Conservation (phyloP, 2,113 vertebrate genomes). For the Neolamprologus cancellatus region DNA sequence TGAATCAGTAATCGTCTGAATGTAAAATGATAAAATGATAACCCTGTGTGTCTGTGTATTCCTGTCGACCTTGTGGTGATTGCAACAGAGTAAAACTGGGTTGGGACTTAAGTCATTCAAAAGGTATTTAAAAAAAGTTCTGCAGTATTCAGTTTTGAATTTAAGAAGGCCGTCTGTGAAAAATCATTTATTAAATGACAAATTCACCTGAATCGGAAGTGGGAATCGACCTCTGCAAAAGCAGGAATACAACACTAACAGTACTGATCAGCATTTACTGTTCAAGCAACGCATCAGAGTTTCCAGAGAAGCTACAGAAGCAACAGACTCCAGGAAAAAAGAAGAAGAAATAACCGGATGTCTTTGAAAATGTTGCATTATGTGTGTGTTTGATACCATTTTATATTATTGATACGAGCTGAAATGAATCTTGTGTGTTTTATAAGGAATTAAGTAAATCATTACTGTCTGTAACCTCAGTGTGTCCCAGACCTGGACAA, state of each 20-base stretch:
- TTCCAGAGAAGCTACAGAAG: background rate
- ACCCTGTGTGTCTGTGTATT: slow-evolving; percentile 31
- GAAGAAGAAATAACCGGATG: background rate
- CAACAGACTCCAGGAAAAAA: background rate
- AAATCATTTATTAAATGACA: background rate
- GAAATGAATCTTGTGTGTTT: slow-evolving; percentile 49
- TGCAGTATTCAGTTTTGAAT: background rate
- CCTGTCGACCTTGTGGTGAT: slow-evolving; percentile 14
- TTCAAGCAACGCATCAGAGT: background rate
- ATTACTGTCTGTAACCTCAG: slow-evolving; percentile 64
- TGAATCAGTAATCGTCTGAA: slow-evolving; percentile 18
- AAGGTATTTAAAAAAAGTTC: background rate
- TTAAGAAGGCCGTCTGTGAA: background rate
- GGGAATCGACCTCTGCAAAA: background rate
- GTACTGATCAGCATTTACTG: background rate
- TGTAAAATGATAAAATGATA: slow-evolving; percentile 35
- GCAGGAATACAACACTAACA: background rate
- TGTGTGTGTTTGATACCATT: slow-evolving; percentile 66
- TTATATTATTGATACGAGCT: slow-evolving; percentile 39
- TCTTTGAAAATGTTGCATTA: slow-evolving; percentile 47
- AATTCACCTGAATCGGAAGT: slow-evolving; percentile 19
- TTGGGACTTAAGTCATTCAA: background rate
- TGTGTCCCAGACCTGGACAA: slow-evolving; percentile 53
- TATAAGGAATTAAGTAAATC: slow-evolving; percentile 61
- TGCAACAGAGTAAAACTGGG: background rate